Percentiles rank a stretch among this genome's conserved stretches.
These are phyloP conservation scores for Takifugu flavidus DNA, from an alignment of 2,113 vertebrate genomes.

Conservation along the genomic window DNA sequence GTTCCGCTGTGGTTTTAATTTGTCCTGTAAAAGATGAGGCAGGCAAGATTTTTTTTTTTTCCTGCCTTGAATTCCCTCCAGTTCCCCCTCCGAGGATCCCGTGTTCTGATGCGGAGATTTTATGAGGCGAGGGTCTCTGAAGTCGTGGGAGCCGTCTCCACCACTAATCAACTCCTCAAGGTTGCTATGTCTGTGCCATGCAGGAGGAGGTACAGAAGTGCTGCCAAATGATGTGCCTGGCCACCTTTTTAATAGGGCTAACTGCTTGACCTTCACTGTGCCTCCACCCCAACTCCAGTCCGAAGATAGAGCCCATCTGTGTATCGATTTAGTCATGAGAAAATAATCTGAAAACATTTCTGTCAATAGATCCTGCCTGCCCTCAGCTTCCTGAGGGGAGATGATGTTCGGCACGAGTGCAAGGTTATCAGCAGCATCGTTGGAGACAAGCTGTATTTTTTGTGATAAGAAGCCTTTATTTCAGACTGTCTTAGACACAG, in stretches of 20 bases:
- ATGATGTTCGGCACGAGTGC: conserved; percentile 54
- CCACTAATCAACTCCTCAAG: conserved; percentile 74
- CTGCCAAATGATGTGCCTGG: conserved; percentile 56
- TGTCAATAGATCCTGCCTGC: conserved; percentile 65
- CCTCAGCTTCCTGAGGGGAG: conserved; percentile 52
- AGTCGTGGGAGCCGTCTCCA: conserved; percentile 70
- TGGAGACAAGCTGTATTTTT: conserved; percentile 39
- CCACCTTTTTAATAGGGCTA: conserved; percentile 63
- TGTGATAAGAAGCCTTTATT: conserved; percentile 57
- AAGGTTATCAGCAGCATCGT: conserved; percentile 65
- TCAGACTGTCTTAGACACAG: conserved; percentile 43
- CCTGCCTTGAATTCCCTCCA: conserved; percentile 58
- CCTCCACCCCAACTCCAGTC: conserved; percentile 59
- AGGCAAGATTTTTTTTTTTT: conserved; percentile 62
- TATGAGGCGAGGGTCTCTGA: conserved; percentile 69
- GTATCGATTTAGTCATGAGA: conserved; percentile 74
- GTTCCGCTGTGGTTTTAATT: conserved; percentile 77
- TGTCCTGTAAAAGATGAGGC: conserved; percentile 75
- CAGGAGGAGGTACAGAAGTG: conserved; percentile 45
- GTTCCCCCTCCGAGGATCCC: conserved; percentile 52
- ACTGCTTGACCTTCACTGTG: conserved; percentile 68
- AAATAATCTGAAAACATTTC: conserved; percentile 71
- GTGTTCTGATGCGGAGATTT: conserved; percentile 61
- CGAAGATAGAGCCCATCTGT: conserved; percentile 57
- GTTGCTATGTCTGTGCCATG: conserved; percentile 58